These are phyloP conservation scores for Desmodus rotundus DNA, from an alignment of 2,113 vertebrate species.

Conservation along the genomic window DNA sequence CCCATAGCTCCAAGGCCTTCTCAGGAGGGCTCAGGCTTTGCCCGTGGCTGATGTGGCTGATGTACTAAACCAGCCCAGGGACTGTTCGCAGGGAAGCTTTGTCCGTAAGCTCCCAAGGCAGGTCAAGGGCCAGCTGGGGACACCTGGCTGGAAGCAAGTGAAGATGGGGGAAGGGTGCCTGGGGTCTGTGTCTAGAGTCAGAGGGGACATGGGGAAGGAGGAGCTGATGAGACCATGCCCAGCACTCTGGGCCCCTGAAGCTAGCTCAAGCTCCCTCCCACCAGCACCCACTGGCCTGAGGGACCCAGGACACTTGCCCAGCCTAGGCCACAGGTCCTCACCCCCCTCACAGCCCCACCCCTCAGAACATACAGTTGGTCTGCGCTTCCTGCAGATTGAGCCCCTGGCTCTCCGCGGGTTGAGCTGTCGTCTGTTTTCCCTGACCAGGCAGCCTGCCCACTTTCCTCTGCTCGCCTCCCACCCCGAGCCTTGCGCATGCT, in stretches of 20 bases:
- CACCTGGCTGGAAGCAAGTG: background rate
- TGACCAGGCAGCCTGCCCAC: background rate
- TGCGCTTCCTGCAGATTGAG: background rate
- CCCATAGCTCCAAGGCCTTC: background rate
- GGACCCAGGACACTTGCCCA: background rate
- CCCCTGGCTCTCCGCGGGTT: background rate
- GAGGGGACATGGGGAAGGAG: fast-evolving
- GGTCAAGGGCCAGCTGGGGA: background rate
- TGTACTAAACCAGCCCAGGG: fast-evolving
- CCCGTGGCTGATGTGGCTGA: fast-evolving
- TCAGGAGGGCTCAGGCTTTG: background rate
- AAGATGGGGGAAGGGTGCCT: fast-evolving
- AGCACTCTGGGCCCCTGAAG: background rate
- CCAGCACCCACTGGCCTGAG: background rate
- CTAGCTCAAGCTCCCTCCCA: background rate
- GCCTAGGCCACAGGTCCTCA: background rate
- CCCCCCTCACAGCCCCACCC: background rate
- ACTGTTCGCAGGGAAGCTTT: background rate
- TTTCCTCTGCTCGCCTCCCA: fast-evolving
- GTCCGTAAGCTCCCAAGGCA: background rate
- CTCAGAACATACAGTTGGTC: background rate
- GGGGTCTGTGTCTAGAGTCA: background rate
- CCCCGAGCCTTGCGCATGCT: background rate
- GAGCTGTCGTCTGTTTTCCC: background rate
- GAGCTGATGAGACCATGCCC: background rate